Conservation (phyloP, 1,140 invertebrate species). For the Mercenaria mercenaria region DNA sequence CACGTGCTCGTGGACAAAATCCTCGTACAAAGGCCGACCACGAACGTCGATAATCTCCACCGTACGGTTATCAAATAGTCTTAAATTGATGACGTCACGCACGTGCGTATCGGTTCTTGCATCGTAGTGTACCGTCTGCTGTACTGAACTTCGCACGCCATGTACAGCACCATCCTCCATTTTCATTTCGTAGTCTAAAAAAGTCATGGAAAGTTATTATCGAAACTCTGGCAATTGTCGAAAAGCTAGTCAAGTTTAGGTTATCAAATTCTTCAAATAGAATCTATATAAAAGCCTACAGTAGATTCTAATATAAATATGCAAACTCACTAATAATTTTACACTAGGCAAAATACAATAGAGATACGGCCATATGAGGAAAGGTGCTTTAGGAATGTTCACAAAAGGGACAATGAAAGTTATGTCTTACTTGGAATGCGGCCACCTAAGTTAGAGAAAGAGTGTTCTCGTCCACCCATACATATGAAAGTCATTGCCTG, state of each 20-base stretch:
- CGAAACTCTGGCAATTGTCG: too few relatives aligned
- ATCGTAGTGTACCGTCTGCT: slow-evolving; percentile 36
- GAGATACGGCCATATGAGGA: too few relatives aligned
- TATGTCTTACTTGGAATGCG: slow-evolving; percentile 38
- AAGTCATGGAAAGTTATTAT: too few relatives aligned
- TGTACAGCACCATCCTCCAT: background rate
- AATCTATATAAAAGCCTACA: too few relatives aligned
- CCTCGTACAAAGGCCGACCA: background rate
- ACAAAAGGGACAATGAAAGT: too few relatives aligned
- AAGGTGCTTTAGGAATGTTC: too few relatives aligned
- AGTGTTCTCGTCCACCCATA: slow-evolving; percentile 40
- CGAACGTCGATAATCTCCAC: slow-evolving; percentile 50
- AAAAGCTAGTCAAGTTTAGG: background rate
- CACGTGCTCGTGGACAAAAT: slow-evolving; percentile 22
- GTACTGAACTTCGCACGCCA: background rate
- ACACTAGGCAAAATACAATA: too few relatives aligned
- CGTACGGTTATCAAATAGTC: slow-evolving; percentile 28
- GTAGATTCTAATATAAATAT: too few relatives aligned
- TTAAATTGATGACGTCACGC: slow-evolving; percentile 49
- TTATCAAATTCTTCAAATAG: too few relatives aligned
- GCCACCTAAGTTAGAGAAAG: slow-evolving; percentile 50
- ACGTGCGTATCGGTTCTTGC: slow-evolving; percentile 1
- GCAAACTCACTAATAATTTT: too few relatives aligned
- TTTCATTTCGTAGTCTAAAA: slow-evolving; percentile 48
- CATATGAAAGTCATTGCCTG: slow-evolving; percentile 51